Evolutionary conservation across 2,888 invertebrate genomes (phyloP).

Genomic region (Eupsilia transversa): DNA sequence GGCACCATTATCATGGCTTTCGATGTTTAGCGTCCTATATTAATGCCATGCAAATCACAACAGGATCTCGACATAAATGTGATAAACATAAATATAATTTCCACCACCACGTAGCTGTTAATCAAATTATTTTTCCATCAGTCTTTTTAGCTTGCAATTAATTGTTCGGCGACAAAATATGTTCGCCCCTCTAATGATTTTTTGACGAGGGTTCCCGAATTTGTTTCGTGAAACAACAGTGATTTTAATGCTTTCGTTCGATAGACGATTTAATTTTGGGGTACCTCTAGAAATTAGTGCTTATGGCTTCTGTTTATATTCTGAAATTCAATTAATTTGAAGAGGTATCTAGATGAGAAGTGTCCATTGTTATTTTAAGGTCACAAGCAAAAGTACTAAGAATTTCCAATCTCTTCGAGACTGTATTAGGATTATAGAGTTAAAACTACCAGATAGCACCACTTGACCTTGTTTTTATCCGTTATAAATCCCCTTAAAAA

Average conservation of each 20-base stretch:
- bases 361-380: conserved; percentile 22
- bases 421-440: not conserved
- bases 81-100: conserved; percentile 43
- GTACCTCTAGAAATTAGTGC: conserved; percentile 41
- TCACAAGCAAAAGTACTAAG: not conserved
- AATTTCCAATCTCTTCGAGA: conserved; percentile 5
- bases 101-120: conserved; percentile 41
- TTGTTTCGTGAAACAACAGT: conserved; percentile 73
- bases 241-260: conserved; percentile 69
- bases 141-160: conserved; percentile 58
- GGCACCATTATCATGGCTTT: not conserved
- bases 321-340: conserved; percentile 41
- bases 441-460: not conserved
- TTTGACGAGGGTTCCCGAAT: conserved; percentile 85
- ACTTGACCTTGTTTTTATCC: not conserved
- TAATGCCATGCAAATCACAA: conserved; percentile 24
- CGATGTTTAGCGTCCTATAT: not conserved
- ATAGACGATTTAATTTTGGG: conserved; percentile 43
- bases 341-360: conserved; percentile 20
- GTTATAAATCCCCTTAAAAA: no score
- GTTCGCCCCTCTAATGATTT: conserved; percentile 83
- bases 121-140: conserved; percentile 65
- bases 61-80: conserved; percentile 13
- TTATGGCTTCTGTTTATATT: conserved; percentile 26
- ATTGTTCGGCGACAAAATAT: conserved; percentile 84